A percentile compares a stretch with the other conserved stretches of the same genome.
These are phyloP conservation scores for Eulithis prunata DNA, from an alignment of 2,888 invertebrate species.

Conservation along the genomic window DNA sequence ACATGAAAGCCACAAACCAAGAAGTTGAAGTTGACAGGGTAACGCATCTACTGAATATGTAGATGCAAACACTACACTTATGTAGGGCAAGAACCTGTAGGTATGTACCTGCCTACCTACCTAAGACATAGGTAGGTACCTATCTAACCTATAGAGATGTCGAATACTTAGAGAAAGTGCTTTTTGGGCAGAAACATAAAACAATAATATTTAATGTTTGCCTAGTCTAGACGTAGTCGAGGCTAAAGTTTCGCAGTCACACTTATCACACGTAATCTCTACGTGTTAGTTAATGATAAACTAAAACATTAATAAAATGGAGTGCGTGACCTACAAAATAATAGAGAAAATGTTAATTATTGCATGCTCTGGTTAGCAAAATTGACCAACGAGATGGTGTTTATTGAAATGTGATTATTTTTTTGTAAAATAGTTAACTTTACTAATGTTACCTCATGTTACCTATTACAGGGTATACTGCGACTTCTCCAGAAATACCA, in stretches of 20 bases:
- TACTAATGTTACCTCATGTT: too few relatives aligned
- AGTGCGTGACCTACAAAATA: slow-evolving; percentile 30
- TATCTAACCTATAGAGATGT: neutral
- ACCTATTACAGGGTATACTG: too few relatives aligned
- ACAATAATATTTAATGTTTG: neutral
- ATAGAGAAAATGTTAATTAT: slow-evolving; percentile 37
- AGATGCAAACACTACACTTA: too few relatives aligned
- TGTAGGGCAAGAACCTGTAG: slow-evolving; percentile 7
- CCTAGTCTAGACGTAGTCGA: slow-evolving; percentile 8
- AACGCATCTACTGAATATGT: too few relatives aligned
- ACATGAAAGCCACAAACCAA: too few relatives aligned
- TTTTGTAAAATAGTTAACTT: neutral
- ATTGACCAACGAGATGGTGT: slow-evolving; percentile 42
- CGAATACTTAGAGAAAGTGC: too few relatives aligned
- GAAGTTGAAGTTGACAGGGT: too few relatives aligned
- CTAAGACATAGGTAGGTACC: neutral
- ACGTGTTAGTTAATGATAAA: slow-evolving; percentile 17
- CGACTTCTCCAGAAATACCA: too few relatives aligned
- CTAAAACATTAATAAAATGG: slow-evolving; percentile 20
- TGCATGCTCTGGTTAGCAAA: slow-evolving; percentile 47
- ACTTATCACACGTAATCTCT: slow-evolving; percentile 17
- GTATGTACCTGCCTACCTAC: neutral
- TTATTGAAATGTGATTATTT: slow-evolving; percentile 25
- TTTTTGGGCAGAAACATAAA: neutral
- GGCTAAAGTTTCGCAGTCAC: slow-evolving; percentile 1